phyloP scores from a whole-genome alignment of 2,797 vertebrate species.

The Petrocephalus schoutedeni region DNA sequence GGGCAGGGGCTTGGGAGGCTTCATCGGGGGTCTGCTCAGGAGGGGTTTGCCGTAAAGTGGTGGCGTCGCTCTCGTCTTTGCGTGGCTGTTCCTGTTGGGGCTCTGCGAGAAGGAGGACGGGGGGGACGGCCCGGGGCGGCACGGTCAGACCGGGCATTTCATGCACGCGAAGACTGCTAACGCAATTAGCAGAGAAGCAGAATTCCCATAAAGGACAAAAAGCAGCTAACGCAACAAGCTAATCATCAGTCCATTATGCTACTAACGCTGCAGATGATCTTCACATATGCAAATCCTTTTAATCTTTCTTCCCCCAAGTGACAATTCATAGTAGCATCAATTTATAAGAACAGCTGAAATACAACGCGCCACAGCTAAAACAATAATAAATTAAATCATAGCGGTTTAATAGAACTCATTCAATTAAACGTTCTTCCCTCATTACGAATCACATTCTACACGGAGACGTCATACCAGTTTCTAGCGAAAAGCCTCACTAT shows the following conservation, averaged over 20 bases:
- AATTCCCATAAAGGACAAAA: background rate
- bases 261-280: background rate
- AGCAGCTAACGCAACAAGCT: background rate
- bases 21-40: constrained; percentile 91
- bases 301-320: background rate
- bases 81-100: constrained; percentile 66
- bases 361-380: background rate
- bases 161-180: background rate
- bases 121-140: background rate
- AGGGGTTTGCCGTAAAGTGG: constrained; percentile 90
- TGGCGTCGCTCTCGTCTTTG: constrained; percentile 83
- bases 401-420: background rate
- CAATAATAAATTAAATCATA: background rate
- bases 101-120: constrained; percentile 54
- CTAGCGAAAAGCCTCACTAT: background rate
- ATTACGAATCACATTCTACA: background rate
- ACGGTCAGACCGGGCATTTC: background rate
- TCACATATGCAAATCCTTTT: background rate
- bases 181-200: background rate
- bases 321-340: background rate
- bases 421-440: background rate
- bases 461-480: background rate
- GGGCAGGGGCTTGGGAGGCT: constrained; percentile 74
- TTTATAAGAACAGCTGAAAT: background rate
- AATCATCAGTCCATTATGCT: background rate